phyloP scores from a whole-genome alignment of 2,888 invertebrate genomes.

The Microctonus aethiopoides region DNA sequence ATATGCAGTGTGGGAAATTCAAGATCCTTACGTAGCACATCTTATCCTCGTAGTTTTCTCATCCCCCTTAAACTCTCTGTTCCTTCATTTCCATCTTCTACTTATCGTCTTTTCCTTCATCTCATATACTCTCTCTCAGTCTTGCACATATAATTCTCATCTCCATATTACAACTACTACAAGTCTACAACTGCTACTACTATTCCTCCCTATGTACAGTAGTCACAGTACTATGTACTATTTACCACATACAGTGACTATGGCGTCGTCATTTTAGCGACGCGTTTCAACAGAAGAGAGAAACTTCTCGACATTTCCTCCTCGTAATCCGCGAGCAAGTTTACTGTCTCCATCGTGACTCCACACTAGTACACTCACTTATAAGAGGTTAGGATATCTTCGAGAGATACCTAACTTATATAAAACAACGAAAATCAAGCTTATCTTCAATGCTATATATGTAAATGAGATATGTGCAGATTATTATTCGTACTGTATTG shows the following conservation, averaged over 20 bases:
- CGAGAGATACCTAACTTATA: not conserved
- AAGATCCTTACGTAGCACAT: constrained; percentile 29
- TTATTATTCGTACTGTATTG: no score
- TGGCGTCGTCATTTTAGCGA: constrained; percentile 41
- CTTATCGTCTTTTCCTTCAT: not conserved
- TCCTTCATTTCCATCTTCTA: not conserved
- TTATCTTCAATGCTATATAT: constrained; percentile 19
- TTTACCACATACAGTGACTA: constrained; percentile 27
- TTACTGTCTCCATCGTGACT: constrained; percentile 54
- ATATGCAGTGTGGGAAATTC: not conserved
- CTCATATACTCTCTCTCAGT: no score
- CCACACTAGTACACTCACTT: constrained; percentile 46
- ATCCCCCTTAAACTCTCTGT: not conserved
- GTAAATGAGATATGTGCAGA: no score
- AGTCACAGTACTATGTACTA: not conserved
- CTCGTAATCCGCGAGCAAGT: constrained; percentile 55
- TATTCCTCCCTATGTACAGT: no score
- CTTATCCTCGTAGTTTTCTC: not conserved
- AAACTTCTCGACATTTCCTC: constrained; percentile 50
- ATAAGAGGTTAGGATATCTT: constrained; percentile 1
- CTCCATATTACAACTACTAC: no score
- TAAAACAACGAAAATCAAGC: constrained; percentile 15
- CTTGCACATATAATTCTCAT: constrained; percentile 1
- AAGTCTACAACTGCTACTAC: no score
- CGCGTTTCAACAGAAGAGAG: constrained; percentile 40